Evolutionary conservation across 2,888 invertebrate genomes (phyloP), one percentile per base, ranked within the genome.

Genomic region (Andrena haemorrhoa): DNA sequence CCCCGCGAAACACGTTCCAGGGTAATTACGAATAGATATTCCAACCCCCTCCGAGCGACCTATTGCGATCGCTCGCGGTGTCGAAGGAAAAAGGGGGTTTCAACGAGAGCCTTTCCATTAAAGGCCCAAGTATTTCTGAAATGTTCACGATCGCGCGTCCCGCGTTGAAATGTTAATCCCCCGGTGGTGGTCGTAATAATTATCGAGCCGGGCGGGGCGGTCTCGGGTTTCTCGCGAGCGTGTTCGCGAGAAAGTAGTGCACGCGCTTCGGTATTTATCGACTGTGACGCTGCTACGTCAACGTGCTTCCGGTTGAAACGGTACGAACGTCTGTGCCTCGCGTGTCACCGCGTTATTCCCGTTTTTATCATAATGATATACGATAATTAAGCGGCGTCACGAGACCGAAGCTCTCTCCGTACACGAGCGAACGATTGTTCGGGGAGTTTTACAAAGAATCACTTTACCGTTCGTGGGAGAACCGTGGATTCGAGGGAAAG

Each of bases 221-320:
- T 61, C 75, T 86, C 86, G 66, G 68, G 78, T 84, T 86, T 87
- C 87, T 68, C 77, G 75, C 26, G 35, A 53, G 65, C 51, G 66
- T 71, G 69, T 58, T 51, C 61, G 65, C 75, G 84, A 74, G 87
- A 87, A 82, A 86, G 86, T 78, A 64, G 85, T 74, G 75, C 87
- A 64, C 73, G 47, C 71, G 72, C n/a, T 29, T 70, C 58, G 70
- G 58, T 75, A 76, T 86, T 86, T 86, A 86, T 86, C 71, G 75
- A 53, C 70, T 58, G 75, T 53, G 85, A 84, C 63, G 75, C 58
- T 60, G 33, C 35, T 65, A 58, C 58, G 65, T 72, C 74, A 49
- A 35, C 65, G 79, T 65, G 75, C 61, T 76, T 85, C 82, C 85
- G 78, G 68, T 56, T 66, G 35, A 31, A 31, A 33, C 68, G 75